phyloP scores from a whole-genome alignment of 2,113 vertebrate genomes.

The Phalacrocorax pelagicus region DNA sequence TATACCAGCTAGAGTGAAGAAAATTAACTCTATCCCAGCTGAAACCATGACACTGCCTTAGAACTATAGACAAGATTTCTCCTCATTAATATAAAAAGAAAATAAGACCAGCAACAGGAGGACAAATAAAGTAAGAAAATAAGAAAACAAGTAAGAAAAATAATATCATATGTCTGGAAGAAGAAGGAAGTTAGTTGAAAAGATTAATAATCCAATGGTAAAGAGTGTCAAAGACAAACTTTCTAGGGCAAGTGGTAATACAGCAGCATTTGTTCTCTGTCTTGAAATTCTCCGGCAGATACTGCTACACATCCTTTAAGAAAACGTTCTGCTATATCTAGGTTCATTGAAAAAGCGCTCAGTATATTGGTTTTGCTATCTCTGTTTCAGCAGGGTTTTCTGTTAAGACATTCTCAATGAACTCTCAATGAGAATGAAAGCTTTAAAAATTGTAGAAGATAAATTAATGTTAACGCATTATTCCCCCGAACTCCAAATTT shows the following conservation, averaged over 20 bases:
- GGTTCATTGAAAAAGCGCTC: not conserved
- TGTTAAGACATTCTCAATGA: not conserved
- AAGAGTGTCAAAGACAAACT: not conserved
- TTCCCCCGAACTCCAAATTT: not conserved
- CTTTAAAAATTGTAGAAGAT: not conserved
- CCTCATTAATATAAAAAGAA: not conserved
- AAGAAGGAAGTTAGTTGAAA: not conserved
- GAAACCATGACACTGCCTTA: no score
- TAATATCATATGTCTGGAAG: not conserved
- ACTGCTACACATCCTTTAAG: not conserved
- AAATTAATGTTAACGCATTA: not conserved
- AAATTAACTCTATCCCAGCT: no score
- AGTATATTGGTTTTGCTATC: not conserved
- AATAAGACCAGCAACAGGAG: not conserved
- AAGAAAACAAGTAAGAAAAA: not conserved
- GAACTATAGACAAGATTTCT: not conserved
- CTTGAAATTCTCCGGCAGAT: not conserved
- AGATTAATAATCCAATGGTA: not conserved
- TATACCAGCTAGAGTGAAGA: no score
- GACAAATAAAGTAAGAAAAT: not conserved
- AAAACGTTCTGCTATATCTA: not conserved
- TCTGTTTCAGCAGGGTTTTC: not conserved
- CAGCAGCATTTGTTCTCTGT: not conserved
- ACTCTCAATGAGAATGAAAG: not conserved
- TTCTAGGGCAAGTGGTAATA: not conserved